phyloP scores from a whole-genome alignment of 2,888 invertebrate genomes.

The Euphydryas editha region DNA sequence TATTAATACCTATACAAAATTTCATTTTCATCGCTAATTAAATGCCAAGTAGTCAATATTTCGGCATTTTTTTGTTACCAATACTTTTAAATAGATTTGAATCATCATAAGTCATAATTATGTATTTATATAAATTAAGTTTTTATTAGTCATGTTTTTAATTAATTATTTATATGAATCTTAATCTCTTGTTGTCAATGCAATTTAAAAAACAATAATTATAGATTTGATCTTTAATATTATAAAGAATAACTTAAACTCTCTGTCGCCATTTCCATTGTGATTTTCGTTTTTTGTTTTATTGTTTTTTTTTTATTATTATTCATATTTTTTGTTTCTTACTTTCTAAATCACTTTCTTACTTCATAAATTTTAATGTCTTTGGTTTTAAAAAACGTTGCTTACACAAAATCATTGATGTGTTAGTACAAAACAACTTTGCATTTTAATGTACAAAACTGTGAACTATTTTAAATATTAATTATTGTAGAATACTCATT shows the following conservation, averaged over 20 bases:
- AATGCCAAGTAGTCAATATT: slow-evolving; percentile 7
- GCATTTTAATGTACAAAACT: slow-evolving; percentile 32
- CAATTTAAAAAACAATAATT: background rate
- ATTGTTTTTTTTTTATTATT: too few species aligned
- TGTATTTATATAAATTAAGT: background rate
- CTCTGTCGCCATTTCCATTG: too few species aligned
- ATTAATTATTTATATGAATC: background rate
- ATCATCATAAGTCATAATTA: slow-evolving; percentile 1
- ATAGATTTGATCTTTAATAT: background rate
- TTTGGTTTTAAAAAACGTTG: background rate
- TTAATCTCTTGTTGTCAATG: background rate
- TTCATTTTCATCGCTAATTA: background rate
- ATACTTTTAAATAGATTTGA: background rate
- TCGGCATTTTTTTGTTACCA: slow-evolving; percentile 6
- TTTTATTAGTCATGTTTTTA: background rate
- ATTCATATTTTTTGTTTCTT: background rate
- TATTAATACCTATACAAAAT: background rate
- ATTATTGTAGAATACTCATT: slow-evolving; percentile 52
- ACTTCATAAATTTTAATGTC: background rate
- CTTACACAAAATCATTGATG: background rate
- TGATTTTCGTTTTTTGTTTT: too few species aligned
- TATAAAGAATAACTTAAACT: background rate
- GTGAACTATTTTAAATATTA: background rate
- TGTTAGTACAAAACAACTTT: slow-evolving; percentile 28
- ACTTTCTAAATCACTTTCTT: background rate